These are phyloP conservation scores for Mormyrus proboscirostris DNA, from an alignment of 2,797 vertebrate species.

Conservation along the genomic window DNA sequence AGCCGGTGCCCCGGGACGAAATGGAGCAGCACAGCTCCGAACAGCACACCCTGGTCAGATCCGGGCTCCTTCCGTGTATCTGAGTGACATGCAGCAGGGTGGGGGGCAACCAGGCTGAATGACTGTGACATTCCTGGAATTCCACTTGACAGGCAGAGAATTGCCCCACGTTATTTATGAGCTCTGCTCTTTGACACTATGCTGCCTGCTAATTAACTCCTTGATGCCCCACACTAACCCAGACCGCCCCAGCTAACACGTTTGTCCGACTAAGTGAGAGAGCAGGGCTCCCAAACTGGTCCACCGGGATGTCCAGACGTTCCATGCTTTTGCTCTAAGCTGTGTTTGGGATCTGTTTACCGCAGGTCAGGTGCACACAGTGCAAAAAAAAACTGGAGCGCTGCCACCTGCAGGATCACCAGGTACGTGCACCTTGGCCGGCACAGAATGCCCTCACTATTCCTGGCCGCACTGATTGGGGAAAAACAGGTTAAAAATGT, in stretches of 20 bases:
- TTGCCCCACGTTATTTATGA: not conserved
- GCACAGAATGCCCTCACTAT: not conserved
- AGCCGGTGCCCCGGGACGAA: slow-evolving; percentile 49
- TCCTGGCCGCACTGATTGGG: not conserved
- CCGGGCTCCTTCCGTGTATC: not conserved
- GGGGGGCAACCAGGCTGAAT: not conserved
- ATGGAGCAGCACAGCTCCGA: slow-evolving; percentile 56
- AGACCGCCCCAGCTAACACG: not conserved
- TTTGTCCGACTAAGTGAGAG: not conserved
- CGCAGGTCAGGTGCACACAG: slow-evolving; percentile 56
- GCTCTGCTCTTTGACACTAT: not conserved
- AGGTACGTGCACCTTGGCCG: slow-evolving; percentile 40
- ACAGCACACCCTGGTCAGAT: slow-evolving; percentile 49
- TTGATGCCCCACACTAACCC: not conserved
- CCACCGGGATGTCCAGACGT: not conserved
- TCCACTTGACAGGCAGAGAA: not conserved
- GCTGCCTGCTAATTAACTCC: not conserved
- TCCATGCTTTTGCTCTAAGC: too few relatives aligned
- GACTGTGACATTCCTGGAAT: not conserved
- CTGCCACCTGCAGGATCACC: slow-evolving; percentile 48
- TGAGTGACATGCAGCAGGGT: not conserved
- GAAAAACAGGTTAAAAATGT: not conserved
- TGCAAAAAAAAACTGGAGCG: slow-evolving; percentile 54
- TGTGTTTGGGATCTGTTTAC: slow-evolving; percentile 10
- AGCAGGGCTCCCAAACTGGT: not conserved